These are phyloP conservation scores for Chesias legatella DNA, from an alignment of 2,888 invertebrate species.

Conservation along the genomic window DNA sequence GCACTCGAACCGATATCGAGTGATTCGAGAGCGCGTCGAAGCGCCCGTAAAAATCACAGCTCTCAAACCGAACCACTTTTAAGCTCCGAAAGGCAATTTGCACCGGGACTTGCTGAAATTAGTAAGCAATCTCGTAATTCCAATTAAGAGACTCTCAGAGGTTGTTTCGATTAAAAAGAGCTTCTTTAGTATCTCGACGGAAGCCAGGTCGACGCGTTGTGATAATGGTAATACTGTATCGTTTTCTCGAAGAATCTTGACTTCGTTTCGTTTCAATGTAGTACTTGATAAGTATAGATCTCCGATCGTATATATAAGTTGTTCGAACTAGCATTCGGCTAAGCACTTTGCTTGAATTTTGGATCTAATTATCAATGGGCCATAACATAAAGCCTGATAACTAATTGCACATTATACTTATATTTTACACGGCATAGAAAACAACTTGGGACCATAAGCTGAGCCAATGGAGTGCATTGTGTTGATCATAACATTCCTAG, in stretches of 20 bases:
- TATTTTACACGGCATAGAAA: conserved; percentile 1
- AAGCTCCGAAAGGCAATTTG: conserved; percentile 48
- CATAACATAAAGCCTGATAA: too few relatives aligned
- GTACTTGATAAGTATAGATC: too few relatives aligned
- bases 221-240: conserved; percentile 23
- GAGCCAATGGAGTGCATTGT: conserved; percentile 17
- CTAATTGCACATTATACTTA: too few relatives aligned
- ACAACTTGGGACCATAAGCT: not conserved
- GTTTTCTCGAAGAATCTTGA: conserved; percentile 1
- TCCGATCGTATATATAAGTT: too few relatives aligned
- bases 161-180: conserved; percentile 35
- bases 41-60: conserved; percentile 62
- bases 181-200: conserved; percentile 30
- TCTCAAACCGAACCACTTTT: conserved; percentile 50
- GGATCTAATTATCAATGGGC: too few relatives aligned
- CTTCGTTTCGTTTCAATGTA: too few relatives aligned
- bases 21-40: conserved; percentile 40
- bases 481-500: conserved; percentile 52
- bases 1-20: conserved; percentile 55
- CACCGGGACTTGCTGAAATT: conserved; percentile 51
- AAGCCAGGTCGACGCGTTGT: conserved; percentile 19
- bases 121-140: conserved; percentile 46
- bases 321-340: too few relatives aligned
- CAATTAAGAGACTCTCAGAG: conserved; percentile 42
- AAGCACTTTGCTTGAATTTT: not conserved